Conservation (phyloP, 1,140 invertebrate species). For the Gyrodactylus salaris region DNA sequence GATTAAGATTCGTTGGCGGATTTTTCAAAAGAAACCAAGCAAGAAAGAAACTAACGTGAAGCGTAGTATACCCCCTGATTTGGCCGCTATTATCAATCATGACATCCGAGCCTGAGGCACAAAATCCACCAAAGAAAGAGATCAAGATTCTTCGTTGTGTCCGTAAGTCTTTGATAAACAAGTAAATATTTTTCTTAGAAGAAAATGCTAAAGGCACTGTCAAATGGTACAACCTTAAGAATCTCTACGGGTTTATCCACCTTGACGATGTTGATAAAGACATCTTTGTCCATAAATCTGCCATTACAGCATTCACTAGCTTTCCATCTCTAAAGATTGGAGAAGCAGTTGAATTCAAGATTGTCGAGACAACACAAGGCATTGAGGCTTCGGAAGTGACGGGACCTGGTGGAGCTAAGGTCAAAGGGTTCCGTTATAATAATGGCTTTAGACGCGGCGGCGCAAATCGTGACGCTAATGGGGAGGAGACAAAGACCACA, state of each 20-base stretch:
- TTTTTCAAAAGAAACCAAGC: no score
- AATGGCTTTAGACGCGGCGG: background rate
- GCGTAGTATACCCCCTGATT: background rate
- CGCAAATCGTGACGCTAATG: background rate
- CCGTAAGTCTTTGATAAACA: no score
- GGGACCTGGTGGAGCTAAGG: background rate
- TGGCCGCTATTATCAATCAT: background rate
- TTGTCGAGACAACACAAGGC: background rate
- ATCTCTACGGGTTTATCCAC: conserved; percentile 5
- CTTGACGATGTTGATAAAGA: conserved; percentile 89
- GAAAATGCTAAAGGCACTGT: conserved; percentile 2
- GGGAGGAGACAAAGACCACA: background rate
- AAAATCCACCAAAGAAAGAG: background rate
- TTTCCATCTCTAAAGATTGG: background rate
- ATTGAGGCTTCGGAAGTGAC: background rate
- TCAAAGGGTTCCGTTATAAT: background rate
- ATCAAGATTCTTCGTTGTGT: background rate
- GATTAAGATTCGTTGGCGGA: no score
- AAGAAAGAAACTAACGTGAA: no score
- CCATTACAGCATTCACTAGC: background rate
- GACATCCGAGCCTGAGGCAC: background rate
- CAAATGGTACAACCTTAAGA: conserved; percentile 7
- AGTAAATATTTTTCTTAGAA: no score
- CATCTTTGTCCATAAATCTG: conserved; percentile 66
- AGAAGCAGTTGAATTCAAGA: background rate